phyloP scores from a whole-genome alignment of 2,113 vertebrate genomes.

The Willisornis vidua region DNA sequence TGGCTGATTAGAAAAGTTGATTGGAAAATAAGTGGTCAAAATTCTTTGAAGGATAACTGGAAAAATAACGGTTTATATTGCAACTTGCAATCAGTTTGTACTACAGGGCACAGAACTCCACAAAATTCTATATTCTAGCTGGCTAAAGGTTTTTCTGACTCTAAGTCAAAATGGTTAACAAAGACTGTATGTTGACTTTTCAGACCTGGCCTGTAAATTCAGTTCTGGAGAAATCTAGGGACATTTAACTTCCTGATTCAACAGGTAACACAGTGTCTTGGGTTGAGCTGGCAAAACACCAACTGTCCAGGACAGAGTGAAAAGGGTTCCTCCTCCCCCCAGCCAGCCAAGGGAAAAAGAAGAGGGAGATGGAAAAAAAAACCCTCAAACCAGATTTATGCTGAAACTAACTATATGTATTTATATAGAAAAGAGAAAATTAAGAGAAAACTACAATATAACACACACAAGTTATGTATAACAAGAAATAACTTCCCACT shows the following conservation, averaged over 20 bases:
- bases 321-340: no score
- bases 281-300: no score
- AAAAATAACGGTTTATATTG: not conserved
- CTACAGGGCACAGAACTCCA: rapidly evolving
- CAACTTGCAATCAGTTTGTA: not conserved
- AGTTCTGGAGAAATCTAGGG: not conserved
- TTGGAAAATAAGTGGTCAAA: not conserved
- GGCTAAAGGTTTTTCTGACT: not conserved
- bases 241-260: not conserved
- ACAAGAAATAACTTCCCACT: no score
- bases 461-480: no score
- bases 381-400: no score
- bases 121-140: not conserved
- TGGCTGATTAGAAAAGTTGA: not conserved
- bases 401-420: no score
- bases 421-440: no score
- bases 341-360: no score
- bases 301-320: no score
- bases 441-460: no score
- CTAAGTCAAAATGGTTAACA: not conserved
- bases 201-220: not conserved
- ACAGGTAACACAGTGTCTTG: not conserved
- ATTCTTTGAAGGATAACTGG: not conserved
- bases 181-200: not conserved
- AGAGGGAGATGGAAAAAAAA: no score